Evolutionary conservation across 1,140 invertebrate species (phyloP), one percentile per base, ranked within the genome.

Genomic region (Rhizoglyphus robini): DNA sequence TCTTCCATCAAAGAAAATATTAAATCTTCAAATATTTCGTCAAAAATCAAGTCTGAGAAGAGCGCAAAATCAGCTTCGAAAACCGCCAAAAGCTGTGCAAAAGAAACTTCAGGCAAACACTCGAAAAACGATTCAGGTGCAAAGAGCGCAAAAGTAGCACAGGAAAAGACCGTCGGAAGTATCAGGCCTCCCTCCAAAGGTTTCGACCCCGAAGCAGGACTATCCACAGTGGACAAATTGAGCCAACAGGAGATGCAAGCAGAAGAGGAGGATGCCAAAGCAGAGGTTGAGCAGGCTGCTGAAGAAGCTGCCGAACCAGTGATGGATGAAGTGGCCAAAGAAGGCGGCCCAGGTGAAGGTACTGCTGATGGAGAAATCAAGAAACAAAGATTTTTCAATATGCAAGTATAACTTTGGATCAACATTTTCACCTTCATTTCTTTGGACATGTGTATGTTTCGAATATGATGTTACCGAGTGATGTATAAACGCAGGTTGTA

Each of bases 301-400:
- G 51, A 54, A 8, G 51, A 54, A 32, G 51, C 51, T 32, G 51
- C 51, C 15, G 51, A 54, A 32, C 51, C 51, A 32, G 51, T 11
- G 20, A 5, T 54, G 20, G 51, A 32, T 32, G 51, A 54, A 27
- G 51, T 54, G 23, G 51, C 20, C 51, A 54, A 54, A 23, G 41
- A 46, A 23, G 23, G 23, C 41, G 41, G 15, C 41, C 15, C 41
- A 15, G 41, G 41, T 15, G 41, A 46, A 23, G 41, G 41, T n/a
- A n/a, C n/a, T n/a, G n/a, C n/a, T n/a, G n/a, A n/a, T n/a, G 36
- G 36, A 41, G 18, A 41, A 41, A 41, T 41, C n/a, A n/a, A n/a
- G n/a, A n/a, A n/a, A n/a, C n/a, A n/a, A n/a, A n/a, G n/a, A n/a
- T n/a, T n/a, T n/a, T n/a, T n/a, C n/a, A n/a, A n/a, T n/a, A n/a